Conservation (phyloP, 2,888 invertebrate species). For the Nomada flava region DNA sequence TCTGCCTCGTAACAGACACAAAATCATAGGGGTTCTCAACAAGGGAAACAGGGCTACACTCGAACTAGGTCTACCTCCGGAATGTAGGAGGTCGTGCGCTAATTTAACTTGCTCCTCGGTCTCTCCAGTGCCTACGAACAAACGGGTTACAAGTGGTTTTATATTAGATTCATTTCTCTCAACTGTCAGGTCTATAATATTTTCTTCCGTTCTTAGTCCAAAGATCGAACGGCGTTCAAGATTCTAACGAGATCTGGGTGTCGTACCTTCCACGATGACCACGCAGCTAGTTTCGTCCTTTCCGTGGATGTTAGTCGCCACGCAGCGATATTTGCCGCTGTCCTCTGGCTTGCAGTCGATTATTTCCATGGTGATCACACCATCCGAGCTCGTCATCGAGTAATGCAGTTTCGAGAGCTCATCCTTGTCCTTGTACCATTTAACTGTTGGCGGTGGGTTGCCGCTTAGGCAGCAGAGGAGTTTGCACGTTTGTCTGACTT, state of each 20-base stretch:
- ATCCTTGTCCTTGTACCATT: conserved; percentile 96
- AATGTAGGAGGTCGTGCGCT: conserved; percentile 95
- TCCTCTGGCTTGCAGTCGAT: conserved; percentile 97
- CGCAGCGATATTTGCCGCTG: conserved; percentile 97
- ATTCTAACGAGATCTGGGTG: no score
- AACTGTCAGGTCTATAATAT: neutral
- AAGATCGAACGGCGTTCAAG: no score
- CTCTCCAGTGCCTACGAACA: conserved; percentile 88
- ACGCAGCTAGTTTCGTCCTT: conserved; percentile 97
- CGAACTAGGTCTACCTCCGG: conserved; percentile 86
- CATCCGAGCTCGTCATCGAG: conserved; percentile 95
- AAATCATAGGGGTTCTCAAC: conserved; percentile 14
- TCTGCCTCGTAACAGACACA: neutral
- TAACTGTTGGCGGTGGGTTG: conserved; percentile 96
- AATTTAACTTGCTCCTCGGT: conserved; percentile 93
- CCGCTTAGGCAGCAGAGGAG: conserved; percentile 98
- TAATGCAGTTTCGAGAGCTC: conserved; percentile 96
- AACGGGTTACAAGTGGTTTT: conserved; percentile 41
- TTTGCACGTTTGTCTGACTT: conserved; percentile 98
- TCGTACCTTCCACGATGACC: conserved; percentile 96
- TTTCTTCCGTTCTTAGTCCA: neutral
- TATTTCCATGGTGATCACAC: conserved; percentile 98
- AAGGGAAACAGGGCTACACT: conserved; percentile 60
- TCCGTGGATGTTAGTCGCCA: conserved; percentile 97
- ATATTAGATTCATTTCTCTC: no score